These are phyloP conservation scores for Molorchus minor DNA, from an alignment of 2,888 invertebrate species.

Conservation along the genomic window DNA sequence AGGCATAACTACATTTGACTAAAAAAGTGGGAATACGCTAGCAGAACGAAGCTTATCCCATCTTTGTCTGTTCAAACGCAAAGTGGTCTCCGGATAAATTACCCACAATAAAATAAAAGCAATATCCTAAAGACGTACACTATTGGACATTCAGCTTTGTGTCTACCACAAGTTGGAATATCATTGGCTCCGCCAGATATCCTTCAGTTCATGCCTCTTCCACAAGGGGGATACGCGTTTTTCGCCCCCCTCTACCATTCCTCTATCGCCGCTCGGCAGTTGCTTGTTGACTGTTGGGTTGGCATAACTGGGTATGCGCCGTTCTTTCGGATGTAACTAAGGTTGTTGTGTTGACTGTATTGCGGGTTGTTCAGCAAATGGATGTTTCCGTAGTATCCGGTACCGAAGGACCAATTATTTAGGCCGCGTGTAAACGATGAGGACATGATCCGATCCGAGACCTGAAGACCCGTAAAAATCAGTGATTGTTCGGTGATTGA, in stretches of 20 bases:
- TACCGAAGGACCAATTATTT: conserved; percentile 11
- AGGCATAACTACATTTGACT: not conserved
- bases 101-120: conserved; percentile 35
- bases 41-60: not conserved
- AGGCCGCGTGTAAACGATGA: too few species aligned
- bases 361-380: not conserved
- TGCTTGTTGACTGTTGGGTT: conserved; percentile 22
- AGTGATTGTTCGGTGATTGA: conserved; percentile 23
- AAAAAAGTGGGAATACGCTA: conserved; percentile 6
- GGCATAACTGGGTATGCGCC: conserved; percentile 1
- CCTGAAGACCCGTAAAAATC: not conserved
- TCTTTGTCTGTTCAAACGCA: conserved; percentile 25
- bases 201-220: conserved; percentile 29
- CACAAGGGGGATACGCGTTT: conserved; percentile 28
- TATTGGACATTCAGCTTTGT: conserved; percentile 29
- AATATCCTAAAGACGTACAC: conserved; percentile 8
- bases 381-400: not conserved
- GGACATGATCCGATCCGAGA: too few species aligned
- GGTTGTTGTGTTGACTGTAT: not conserved
- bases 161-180: conserved; percentile 26
- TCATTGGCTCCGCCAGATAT: conserved; percentile 30
- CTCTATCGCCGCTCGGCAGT: conserved; percentile 18
- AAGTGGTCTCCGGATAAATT: conserved; percentile 29
- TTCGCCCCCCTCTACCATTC: conserved; percentile 32
- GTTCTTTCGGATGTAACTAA: not conserved